A percentile compares a stretch with the other conserved stretches of the same genome.
Evolutionary conservation across 1,140 invertebrate genomes (phyloP).

Genomic region (Drosophila cardini): DNA sequence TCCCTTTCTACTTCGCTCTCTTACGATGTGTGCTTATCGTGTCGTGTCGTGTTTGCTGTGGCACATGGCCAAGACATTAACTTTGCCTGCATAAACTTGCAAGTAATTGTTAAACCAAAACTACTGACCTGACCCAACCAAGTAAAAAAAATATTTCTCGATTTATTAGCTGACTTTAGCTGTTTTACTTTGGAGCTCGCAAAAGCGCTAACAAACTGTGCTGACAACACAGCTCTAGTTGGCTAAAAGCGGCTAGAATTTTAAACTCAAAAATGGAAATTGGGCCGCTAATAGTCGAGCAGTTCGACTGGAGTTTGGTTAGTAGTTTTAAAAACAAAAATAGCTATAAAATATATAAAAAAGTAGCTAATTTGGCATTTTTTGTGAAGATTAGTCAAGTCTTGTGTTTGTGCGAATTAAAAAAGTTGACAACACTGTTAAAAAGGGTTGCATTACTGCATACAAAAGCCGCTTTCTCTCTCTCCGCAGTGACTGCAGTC

Average conservation of each 20-base stretch:
- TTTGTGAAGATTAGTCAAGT: too few relatives aligned
- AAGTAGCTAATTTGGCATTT: too few relatives aligned
- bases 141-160: constrained; percentile 3
- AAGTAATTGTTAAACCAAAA: constrained; percentile 28
- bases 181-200: neutral
- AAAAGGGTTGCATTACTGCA: constrained; percentile 15
- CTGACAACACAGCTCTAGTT: too few relatives aligned
- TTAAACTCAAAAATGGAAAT: too few relatives aligned
- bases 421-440: neutral
- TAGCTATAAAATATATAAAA: too few relatives aligned
- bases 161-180: constrained; percentile 18
- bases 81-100: constrained; percentile 27
- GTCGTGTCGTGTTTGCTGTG: constrained; percentile 11
- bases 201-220: neutral
- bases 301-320: too few relatives aligned
- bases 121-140: constrained; percentile 11
- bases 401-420: neutral
- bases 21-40: neutral
- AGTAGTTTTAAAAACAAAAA: too few relatives aligned
- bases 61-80: constrained; percentile 37
- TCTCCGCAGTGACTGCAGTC: neutral
- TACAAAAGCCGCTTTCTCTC: neutral
- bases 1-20: too few relatives aligned
- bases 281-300: too few relatives aligned
- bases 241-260: too few relatives aligned